Evolutionary conservation across 2,113 vertebrate genomes (phyloP).

Genomic region (crab-eating macaque (Macaca fascicularis)): DNA sequence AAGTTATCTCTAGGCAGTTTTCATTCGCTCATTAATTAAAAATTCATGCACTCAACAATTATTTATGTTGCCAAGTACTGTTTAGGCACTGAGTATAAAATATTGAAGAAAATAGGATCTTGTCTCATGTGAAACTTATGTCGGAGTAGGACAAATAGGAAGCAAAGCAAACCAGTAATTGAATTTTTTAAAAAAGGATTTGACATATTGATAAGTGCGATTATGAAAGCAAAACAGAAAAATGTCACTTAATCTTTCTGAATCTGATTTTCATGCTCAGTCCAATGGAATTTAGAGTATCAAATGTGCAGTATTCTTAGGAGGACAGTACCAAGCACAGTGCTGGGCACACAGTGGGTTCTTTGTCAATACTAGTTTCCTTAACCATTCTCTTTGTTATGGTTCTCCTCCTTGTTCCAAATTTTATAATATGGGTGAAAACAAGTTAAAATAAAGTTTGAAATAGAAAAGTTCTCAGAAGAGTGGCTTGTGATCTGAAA

Average conservation of each 20-base stretch:
- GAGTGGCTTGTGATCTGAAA: neutral
- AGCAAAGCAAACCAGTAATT: neutral
- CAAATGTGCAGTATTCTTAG: neutral
- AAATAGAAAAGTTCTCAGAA: neutral
- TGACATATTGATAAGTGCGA: neutral
- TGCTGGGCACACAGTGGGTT: neutral
- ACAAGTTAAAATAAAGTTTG: neutral
- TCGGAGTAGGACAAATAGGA: neutral
- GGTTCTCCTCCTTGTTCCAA: neutral
- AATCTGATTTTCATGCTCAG: neutral
- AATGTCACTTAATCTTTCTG: neutral
- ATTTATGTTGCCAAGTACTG: neutral
- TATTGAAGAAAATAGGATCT: neutral
- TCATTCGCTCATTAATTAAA: neutral
- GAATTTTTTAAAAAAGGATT: neutral
- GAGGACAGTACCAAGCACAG: neutral
- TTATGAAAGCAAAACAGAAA: neutral
- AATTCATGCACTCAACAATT: neutral
- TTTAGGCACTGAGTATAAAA: neutral
- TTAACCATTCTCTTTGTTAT: neutral
- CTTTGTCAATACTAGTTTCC: neutral
- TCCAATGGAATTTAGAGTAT: neutral
- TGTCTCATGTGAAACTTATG: neutral
- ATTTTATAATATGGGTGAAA: neutral
- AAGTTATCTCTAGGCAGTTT: neutral